phyloP scores from a whole-genome alignment of 1,140 invertebrate species.

The Babylonia areolata region DNA sequence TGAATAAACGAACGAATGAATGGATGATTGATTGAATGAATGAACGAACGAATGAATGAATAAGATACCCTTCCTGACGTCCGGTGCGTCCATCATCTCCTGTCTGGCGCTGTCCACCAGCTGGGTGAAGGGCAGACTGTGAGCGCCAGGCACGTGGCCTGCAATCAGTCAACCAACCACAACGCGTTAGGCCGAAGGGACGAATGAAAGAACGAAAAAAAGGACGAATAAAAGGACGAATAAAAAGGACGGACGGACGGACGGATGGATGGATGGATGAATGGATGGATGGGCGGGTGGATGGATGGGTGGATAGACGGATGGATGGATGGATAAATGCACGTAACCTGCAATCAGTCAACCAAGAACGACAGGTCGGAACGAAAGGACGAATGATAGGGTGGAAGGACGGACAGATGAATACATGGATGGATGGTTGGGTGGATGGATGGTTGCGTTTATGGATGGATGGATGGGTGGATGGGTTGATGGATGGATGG shows the following conservation, averaged over 20 bases:
- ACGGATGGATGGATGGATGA: too few species aligned
- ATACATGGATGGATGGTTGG: too few species aligned
- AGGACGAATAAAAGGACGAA: neutral
- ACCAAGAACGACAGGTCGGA: neutral
- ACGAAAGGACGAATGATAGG: too few species aligned
- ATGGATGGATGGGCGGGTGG: too few species aligned
- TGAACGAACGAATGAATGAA: neutral
- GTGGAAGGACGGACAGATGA: too few species aligned
- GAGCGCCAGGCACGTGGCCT: neutral
- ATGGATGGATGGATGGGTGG: too few species aligned
- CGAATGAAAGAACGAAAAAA: too few species aligned
- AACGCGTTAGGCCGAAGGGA: neutral
- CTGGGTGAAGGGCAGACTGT: neutral
- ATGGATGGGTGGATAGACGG: too few species aligned
- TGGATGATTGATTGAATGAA: neutral
- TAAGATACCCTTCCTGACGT: neutral
- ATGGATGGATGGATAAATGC: too few species aligned
- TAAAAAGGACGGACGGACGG: neutral
- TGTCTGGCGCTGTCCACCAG: slow-evolving; percentile 6
- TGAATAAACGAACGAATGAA: too few species aligned
- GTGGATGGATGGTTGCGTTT: too few species aligned
- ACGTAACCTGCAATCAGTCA: neutral
- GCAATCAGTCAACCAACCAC: neutral
- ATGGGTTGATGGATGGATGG: too few species aligned
- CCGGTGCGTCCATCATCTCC: neutral